Conservation (phyloP, 2,888 invertebrate genomes). For the Andrena haemorrhoa region DNA sequence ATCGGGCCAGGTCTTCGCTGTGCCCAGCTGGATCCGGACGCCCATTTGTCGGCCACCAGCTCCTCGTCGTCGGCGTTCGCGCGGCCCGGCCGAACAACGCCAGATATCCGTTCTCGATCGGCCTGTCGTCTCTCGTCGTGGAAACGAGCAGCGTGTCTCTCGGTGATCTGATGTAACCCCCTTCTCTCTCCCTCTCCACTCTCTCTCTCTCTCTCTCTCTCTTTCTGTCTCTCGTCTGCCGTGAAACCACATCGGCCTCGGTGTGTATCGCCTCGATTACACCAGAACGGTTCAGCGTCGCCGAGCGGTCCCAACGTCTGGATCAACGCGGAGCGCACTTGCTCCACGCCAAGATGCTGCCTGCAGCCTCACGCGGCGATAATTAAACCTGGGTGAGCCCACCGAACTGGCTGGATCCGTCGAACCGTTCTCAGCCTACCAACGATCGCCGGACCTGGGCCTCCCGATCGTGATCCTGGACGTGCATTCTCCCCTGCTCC, state of each 20-base stretch:
- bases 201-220: conserved; percentile 46
- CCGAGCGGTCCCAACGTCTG: conserved; percentile 68
- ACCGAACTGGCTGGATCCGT: neutral
- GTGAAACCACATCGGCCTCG: conserved; percentile 69
- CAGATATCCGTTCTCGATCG: conserved; percentile 53
- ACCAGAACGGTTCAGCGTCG: conserved; percentile 67
- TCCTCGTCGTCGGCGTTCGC: conserved; percentile 49
- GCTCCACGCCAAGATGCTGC: conserved; percentile 57
- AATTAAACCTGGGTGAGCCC: neutral
- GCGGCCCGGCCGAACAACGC: conserved; percentile 40
- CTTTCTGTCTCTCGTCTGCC: conserved; percentile 50
- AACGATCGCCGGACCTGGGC: conserved; percentile 4
- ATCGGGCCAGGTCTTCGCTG: conserved; percentile 67
- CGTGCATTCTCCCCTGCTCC: conserved; percentile 1
- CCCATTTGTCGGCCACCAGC: conserved; percentile 52
- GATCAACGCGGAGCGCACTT: conserved; percentile 64
- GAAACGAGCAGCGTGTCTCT: conserved; percentile 56
- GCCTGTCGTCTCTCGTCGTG: conserved; percentile 53
- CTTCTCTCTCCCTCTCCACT: conserved; percentile 49
- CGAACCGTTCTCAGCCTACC: neutral
- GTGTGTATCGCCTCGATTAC: conserved; percentile 75
- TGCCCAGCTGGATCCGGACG: conserved; percentile 68
- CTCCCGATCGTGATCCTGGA: conserved; percentile 6
- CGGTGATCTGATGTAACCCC: conserved; percentile 72
- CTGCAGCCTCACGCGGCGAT: conserved; percentile 25